Conservation (phyloP, 2,113 vertebrate genomes). For the Phalacrocorax brasilianus region DNA sequence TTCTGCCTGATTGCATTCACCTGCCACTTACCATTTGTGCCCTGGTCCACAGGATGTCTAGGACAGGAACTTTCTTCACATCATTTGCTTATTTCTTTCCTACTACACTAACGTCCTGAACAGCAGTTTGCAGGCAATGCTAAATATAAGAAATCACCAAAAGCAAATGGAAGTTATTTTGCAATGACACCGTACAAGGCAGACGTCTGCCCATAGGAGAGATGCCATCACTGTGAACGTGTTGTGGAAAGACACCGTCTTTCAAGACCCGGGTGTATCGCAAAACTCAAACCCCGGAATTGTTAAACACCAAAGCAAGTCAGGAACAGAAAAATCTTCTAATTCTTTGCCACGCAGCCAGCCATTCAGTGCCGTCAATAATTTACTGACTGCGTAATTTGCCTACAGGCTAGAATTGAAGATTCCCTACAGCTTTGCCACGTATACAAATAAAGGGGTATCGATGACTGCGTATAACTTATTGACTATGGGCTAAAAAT, state of each 20-base stretch:
- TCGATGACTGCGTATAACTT: not conserved
- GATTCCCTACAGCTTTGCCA: not conserved
- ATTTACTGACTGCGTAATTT: not conserved
- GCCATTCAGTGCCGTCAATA: not conserved
- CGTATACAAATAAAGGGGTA: not conserved
- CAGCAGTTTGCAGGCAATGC: not conserved
- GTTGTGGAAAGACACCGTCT: accelerated
- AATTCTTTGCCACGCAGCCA: not conserved
- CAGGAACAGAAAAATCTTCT: not conserved
- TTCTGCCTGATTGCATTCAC: not conserved
- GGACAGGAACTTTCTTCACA: not conserved
- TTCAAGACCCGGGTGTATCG: not conserved
- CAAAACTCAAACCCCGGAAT: not conserved
- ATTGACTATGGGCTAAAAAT: not conserved
- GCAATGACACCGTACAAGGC: not conserved
- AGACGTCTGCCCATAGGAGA: not conserved
- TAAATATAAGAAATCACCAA: not conserved
- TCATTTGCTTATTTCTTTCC: not conserved
- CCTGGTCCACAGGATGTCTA: not conserved
- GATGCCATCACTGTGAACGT: accelerated
- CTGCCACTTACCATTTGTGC: not conserved
- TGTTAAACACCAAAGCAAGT: not conserved
- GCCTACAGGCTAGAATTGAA: not conserved
- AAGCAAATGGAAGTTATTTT: not conserved
- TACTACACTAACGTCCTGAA: not conserved